Evolutionary conservation across 2,113 vertebrate genomes (phyloP).

Genomic region (Hemibagrus wyckioides): DNA sequence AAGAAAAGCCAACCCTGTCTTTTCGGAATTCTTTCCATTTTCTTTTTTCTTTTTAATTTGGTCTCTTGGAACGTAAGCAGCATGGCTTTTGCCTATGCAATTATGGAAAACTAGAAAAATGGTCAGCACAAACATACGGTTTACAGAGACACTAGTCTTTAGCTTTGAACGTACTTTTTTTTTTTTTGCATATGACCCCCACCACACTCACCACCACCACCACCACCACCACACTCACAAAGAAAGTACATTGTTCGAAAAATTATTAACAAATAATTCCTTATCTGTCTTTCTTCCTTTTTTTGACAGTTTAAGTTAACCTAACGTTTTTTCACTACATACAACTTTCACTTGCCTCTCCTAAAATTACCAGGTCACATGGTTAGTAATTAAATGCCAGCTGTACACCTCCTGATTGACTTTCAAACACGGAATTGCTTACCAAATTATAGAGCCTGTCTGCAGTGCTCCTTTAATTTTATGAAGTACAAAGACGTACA

Average conservation of each 20-base stretch:
- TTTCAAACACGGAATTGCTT: neutral
- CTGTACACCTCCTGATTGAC: constrained; percentile 15
- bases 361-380: neutral
- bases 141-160: constrained; percentile 9
- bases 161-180: constrained; percentile 23
- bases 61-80: constrained; percentile 61
- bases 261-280: neutral
- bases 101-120: constrained; percentile 57
- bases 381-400: constrained; percentile 12
- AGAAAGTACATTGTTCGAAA: neutral
- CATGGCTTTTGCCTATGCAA: constrained; percentile 59
- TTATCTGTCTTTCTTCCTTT: neutral
- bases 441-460: constrained; percentile 32
- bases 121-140: constrained; percentile 43
- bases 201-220: neutral
- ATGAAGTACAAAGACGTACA: constrained; percentile 15
- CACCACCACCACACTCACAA: neutral
- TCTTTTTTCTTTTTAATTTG: constrained; percentile 62
- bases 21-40: constrained; percentile 69
- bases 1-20: constrained; percentile 62
- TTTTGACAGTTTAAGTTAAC: neutral
- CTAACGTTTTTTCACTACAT: neutral
- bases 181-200: constrained; percentile 11
- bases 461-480: constrained; percentile 20
- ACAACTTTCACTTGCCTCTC: neutral